Percentiles rank a stretch among this genome's conserved stretches.
These are phyloP conservation scores for Mesoclemmys tuberculata DNA, from an alignment of 2,113 vertebrate species.

Conservation along the genomic window DNA sequence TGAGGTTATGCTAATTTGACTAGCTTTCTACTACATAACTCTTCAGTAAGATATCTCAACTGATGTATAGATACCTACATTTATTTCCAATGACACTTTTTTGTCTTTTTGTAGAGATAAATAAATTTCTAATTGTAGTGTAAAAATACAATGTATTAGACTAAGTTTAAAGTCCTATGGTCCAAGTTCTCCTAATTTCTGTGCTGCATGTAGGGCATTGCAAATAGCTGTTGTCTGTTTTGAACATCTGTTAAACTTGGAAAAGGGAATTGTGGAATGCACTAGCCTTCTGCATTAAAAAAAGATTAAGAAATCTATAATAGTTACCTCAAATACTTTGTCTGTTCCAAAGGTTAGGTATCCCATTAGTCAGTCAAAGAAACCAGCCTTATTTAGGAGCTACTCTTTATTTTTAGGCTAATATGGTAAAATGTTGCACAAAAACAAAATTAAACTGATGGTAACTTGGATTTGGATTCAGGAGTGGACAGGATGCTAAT, in stretches of 20 bases:
- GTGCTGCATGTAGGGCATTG: not conserved
- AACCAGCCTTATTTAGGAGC: not conserved
- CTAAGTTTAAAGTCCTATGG: not conserved
- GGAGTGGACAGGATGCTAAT: constrained; percentile 52
- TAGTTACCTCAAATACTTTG: not conserved
- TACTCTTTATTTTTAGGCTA: not conserved
- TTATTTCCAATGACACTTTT: not conserved
- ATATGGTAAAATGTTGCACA: not conserved
- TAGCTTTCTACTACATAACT: not conserved
- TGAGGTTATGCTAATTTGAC: not conserved
- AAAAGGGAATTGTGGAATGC: not conserved
- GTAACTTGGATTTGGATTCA: constrained; percentile 17
- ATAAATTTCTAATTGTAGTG: not conserved
- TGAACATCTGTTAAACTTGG: not conserved
- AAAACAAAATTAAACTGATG: not conserved
- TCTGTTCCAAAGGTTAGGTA: not conserved
- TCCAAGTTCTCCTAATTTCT: not conserved
- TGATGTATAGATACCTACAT: not conserved
- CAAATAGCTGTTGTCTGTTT: not conserved
- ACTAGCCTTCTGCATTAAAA: not conserved
- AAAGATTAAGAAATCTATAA: not conserved
- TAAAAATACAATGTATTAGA: not conserved
- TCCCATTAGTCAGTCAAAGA: not conserved
- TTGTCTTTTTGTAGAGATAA: not conserved
- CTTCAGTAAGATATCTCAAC: not conserved